A percentile compares a stretch with the other conserved stretches of the same genome.
Conservation (phyloP, 2,113 vertebrate species). For the Muscicapa adusta region DNA sequence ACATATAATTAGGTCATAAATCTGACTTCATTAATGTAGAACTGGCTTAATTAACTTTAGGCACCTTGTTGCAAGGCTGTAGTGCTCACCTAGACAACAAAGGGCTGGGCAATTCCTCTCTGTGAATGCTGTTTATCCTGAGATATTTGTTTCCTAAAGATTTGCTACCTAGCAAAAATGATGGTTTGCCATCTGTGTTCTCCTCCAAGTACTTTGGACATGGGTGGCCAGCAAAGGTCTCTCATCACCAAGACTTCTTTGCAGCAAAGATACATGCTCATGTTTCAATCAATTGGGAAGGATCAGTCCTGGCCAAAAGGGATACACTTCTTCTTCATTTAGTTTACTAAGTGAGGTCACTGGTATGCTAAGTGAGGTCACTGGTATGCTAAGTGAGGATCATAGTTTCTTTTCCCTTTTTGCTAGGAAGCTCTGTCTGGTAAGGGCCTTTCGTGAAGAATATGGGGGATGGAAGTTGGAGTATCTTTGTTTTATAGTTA, state of each 20-base stretch:
- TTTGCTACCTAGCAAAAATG: background rate
- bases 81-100: background rate
- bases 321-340: background rate
- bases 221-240: background rate
- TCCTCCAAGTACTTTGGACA: background rate
- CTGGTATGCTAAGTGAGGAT: background rate
- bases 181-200: conserved; percentile 6
- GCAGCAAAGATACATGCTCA: background rate
- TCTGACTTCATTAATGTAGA: conserved; percentile 35
- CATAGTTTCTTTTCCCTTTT: background rate
- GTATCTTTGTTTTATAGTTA: background rate
- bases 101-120: background rate
- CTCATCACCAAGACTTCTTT: background rate
- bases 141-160: conserved; percentile 24
- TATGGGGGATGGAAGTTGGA: background rate
- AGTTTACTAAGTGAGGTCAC: background rate
- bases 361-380: background rate
- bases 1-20: conserved; percentile 17
- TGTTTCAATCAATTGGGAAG: background rate
- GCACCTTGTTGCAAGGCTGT: background rate
- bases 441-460: background rate
- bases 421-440: background rate
- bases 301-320: background rate
- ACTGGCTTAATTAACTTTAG: conserved; percentile 17
- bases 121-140: background rate